Base-by-base conservation (phyloP, 2,797 vertebrate genomes). In the Manis javanica region DNA sequence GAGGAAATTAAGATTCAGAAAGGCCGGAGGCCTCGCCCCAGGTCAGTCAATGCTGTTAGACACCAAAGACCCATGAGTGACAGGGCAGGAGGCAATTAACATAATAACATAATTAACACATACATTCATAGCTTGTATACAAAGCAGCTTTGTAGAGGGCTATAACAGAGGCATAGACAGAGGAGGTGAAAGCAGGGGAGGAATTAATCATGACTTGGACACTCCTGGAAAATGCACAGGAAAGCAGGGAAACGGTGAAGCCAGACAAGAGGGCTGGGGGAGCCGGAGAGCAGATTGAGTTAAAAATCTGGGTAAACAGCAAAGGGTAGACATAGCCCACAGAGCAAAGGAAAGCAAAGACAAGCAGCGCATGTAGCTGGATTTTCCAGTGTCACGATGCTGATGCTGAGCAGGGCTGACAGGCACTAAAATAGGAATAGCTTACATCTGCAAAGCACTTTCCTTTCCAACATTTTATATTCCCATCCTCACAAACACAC, bases 221-320 rank as follows among this genome's bases (percentile, higher is more conserved):
- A 42, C 51, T 71, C 49, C 23, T 89, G 51, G 94, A 90, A 94
- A 34, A 71, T 12, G 31, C 51, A 72, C 16, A 72, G 69, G 37
- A 69, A 94, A 93, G 84, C 53, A 0, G 21, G n/a, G 31, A 89
- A 81, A 75, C 49, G 18, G 91, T 12, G 39, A 90, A 84, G 77
- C 79, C 46, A 63, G 64, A 78, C 24, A 0, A 72, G 49, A 97
- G 57, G 18, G 81, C 77, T 90, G 26, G 31, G 83, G 85, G 55
- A 85, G 55, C 11, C 19, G 13, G n/a, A 61, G 57, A 83, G 78
- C 46, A 24, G 64, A 79, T n/a, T n/a, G 46, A 90, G 87, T 93
- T 95, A 95, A 96, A 94, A 93, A 74, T 77, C 55, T 91, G 59
- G 53, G 91, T 96, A 91, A 97, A 96, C 55, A 96, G 91, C 77